Evolutionary conservation across 2,113 vertebrate genomes (phyloP).

Genomic region (Scomber scombrus): DNA sequence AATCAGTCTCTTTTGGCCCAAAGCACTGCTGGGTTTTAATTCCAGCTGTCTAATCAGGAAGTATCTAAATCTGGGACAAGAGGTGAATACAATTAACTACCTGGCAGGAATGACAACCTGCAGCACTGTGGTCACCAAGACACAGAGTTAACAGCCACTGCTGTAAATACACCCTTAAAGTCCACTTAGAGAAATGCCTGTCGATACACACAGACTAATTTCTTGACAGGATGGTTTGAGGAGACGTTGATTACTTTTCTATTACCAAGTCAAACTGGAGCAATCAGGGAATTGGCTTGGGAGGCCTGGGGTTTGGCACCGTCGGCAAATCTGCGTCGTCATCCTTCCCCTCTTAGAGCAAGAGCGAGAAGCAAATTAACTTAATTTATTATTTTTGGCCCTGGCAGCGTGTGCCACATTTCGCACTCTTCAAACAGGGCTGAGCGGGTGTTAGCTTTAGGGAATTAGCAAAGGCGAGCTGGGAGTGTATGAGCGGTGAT

Average conservation of each 20-base stretch:
- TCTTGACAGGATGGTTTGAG: slow-evolving; percentile 59
- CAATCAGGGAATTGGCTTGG: slow-evolving; percentile 57
- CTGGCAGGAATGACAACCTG: slow-evolving; percentile 11
- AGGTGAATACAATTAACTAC: slow-evolving; percentile 17
- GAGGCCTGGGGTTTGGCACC: slow-evolving; percentile 67
- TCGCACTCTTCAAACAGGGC: slow-evolving; percentile 66
- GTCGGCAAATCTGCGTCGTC: slow-evolving; percentile 51
- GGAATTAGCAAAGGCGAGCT: slow-evolving; percentile 63
- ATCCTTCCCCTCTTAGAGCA: slow-evolving; percentile 41
- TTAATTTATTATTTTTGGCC: slow-evolving; percentile 84
- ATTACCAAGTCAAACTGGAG: slow-evolving; percentile 56
- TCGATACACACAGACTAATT: not conserved
- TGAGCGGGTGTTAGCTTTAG: slow-evolving; percentile 67
- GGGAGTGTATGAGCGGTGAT: slow-evolving; percentile 35
- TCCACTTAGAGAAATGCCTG: slow-evolving; percentile 17
- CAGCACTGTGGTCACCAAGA: not conserved
- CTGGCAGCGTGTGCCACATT: slow-evolving; percentile 58
- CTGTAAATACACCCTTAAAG: slow-evolving; percentile 23
- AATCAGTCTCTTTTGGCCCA: not conserved
- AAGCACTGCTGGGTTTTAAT: not conserved
- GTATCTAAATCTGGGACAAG: slow-evolving; percentile 13
- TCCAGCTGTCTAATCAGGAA: not conserved
- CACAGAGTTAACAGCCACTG: not conserved
- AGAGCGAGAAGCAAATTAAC: slow-evolving; percentile 74
- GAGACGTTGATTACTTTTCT: slow-evolving; percentile 61